Evolutionary conservation across 2,888 invertebrate species (phyloP).

Genomic region (Eurytoma adleriae): DNA sequence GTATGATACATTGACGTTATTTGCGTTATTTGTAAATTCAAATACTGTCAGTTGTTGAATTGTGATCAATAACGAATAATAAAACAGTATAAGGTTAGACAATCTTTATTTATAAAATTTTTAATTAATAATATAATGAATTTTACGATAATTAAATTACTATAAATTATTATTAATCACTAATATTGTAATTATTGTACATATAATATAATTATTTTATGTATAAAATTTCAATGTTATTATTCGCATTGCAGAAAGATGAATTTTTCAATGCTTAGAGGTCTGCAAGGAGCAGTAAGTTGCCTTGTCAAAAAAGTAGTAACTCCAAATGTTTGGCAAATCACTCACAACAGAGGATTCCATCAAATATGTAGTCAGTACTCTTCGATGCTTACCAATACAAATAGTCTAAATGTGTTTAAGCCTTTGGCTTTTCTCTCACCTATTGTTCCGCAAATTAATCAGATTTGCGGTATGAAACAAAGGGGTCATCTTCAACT

Average conservation of each 20-base stretch:
- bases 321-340: constrained; percentile 19
- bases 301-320: constrained; percentile 38
- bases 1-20: not conserved
- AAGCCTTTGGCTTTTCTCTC: constrained; percentile 33
- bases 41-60: not conserved
- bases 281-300: constrained; percentile 48
- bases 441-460: constrained; percentile 66
- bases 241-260: constrained; percentile 35
- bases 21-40: not conserved
- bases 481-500: constrained; percentile 82
- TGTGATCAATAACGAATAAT: not conserved
- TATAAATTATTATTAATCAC: too few relatives aligned
- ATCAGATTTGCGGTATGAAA: constrained; percentile 82
- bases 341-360: constrained; percentile 14
- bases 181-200: too few relatives aligned
- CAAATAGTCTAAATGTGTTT: constrained; percentile 3
- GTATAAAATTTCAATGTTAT: too few relatives aligned
- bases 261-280: constrained; percentile 53
- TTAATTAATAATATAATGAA: not conserved
- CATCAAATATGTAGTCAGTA: constrained; percentile 38
- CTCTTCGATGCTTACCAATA: not conserved
- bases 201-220: too few relatives aligned
- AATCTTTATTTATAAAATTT: not conserved
- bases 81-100: constrained; percentile 10
- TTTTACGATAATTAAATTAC: not conserved